These are phyloP conservation scores for Antigone vipio DNA, from an alignment of 2,113 vertebrate genomes.

Conservation along the genomic window DNA sequence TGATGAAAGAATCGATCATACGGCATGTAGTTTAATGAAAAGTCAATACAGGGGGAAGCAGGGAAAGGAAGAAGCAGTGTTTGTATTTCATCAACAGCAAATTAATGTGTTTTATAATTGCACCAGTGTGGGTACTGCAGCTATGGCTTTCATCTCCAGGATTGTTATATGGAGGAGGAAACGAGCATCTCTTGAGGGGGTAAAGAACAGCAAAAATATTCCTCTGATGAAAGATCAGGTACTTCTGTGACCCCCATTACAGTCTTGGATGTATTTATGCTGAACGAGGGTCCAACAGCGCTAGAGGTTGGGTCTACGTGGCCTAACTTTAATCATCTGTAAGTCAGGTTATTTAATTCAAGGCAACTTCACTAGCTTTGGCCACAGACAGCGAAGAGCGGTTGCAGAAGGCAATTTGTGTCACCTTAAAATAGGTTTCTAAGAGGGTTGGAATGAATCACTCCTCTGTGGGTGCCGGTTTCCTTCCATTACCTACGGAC, in stretches of 20 bases:
- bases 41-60: background rate
- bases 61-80: background rate
- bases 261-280: background rate
- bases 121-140: background rate
- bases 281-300: background rate
- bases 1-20: background rate
- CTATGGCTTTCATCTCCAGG: background rate
- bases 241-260: background rate
- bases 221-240: background rate
- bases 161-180: background rate
- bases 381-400: background rate
- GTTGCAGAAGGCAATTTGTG: background rate
- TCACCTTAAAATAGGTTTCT: background rate
- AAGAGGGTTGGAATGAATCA: background rate
- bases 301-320: background rate
- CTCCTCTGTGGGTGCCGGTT: background rate
- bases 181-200: background rate
- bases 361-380: background rate
- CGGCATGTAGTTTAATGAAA: background rate
- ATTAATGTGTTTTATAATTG: background rate
- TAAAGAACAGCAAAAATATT: background rate
- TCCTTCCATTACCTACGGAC: background rate
- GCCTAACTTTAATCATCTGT: background rate
- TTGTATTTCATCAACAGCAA: background rate
- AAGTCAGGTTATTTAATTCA: background rate